Percentiles rank a stretch among this genome's conserved stretches.
Conservation (phyloP, 1,140 invertebrate genomes). For the Oreohelix idahoensis region DNA sequence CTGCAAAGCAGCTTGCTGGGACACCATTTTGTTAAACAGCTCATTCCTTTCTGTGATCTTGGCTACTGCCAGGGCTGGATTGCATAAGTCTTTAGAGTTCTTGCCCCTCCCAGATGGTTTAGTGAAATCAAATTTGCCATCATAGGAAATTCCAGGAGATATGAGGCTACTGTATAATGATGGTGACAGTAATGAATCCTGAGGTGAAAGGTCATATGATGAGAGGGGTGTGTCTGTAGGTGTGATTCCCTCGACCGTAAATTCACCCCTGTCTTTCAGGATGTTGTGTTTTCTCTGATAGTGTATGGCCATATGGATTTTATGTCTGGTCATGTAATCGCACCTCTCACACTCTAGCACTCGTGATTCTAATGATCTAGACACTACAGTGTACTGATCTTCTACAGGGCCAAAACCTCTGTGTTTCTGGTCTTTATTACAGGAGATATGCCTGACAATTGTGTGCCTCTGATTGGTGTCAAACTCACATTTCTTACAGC, state of each 20-base stretch:
- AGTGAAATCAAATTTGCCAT: slow-evolving; percentile 20
- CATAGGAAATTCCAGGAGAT: slow-evolving; percentile 5
- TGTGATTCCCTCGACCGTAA: slow-evolving; percentile 25
- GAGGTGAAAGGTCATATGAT: background rate
- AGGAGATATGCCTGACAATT: slow-evolving; percentile 47
- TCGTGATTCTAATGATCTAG: slow-evolving; percentile 43
- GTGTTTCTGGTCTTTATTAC: slow-evolving; percentile 41
- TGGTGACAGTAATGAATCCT: background rate
- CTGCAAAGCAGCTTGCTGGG: slow-evolving; percentile 30
- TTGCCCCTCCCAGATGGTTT: slow-evolving; percentile 17
- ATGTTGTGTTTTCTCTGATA: slow-evolving; percentile 46
- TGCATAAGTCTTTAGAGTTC: background rate
- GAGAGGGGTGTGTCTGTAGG: slow-evolving; percentile 30
- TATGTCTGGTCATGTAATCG: slow-evolving; percentile 51
- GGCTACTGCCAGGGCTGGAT: background rate
- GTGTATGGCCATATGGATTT: slow-evolving; percentile 49
- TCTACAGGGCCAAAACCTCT: slow-evolving; percentile 42
- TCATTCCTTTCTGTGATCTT: slow-evolving; percentile 37
- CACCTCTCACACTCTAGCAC: slow-evolving; percentile 50
- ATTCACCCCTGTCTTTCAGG: slow-evolving; percentile 33
- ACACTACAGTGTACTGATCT: slow-evolving; percentile 45
- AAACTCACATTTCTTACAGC: slow-evolving; percentile 52
- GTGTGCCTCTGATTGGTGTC: slow-evolving; percentile 48
- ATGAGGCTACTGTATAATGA: background rate
- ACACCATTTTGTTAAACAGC: slow-evolving; percentile 26